Evolutionary conservation across 2,113 vertebrate species (phyloP).

Genomic region (Xiphorhynchus elegans): DNA sequence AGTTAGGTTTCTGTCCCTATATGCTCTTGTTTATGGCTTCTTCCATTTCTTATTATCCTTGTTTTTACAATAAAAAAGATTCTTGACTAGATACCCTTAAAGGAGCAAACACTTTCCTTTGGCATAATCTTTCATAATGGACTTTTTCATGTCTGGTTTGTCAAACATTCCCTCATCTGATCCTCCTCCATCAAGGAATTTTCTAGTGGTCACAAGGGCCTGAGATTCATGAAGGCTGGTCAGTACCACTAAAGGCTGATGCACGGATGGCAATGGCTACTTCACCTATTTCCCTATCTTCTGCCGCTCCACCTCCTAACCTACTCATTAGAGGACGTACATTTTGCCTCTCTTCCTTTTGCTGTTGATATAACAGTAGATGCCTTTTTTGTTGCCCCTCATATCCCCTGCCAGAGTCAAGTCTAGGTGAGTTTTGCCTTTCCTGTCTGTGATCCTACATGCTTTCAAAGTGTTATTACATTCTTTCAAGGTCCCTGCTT

Average conservation of each 20-base stretch:
- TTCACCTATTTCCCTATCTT: background rate
- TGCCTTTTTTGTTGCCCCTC: background rate
- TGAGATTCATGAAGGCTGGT: background rate
- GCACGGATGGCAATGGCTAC: background rate
- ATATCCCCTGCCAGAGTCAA: background rate
- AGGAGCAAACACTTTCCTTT: background rate
- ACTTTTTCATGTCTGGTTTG: background rate
- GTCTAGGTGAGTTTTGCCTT: background rate
- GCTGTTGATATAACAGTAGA: background rate
- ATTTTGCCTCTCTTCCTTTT: background rate
- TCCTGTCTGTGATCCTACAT: background rate
- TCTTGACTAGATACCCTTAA: background rate
- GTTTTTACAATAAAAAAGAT: background rate
- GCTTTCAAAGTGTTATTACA: background rate
- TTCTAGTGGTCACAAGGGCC: background rate
- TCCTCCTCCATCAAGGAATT: background rate
- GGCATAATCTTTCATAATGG: background rate
- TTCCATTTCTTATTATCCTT: background rate
- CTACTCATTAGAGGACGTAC: background rate
- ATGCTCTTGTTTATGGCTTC: background rate
- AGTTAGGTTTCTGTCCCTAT: background rate
- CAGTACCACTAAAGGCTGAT: background rate
- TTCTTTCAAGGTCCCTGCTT: background rate
- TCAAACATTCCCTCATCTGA: background rate
- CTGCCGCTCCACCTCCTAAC: rapidly evolving